A percentile compares a stretch with the other conserved stretches of the same genome.
Evolutionary conservation across 2,113 vertebrate species (phyloP).

Genomic region (Corythornis cristatus): DNA sequence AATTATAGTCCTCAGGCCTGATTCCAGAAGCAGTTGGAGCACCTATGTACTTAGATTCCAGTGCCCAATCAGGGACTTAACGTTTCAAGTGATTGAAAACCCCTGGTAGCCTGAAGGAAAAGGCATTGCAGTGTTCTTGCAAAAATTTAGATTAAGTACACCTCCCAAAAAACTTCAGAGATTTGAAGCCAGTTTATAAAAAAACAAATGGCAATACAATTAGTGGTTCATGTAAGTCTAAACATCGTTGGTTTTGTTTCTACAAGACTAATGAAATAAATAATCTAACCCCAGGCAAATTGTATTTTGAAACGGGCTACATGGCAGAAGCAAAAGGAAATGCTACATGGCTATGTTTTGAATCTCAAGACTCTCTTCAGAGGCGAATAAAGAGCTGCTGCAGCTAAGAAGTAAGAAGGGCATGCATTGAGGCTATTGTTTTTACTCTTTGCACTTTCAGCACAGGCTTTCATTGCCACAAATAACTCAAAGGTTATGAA

Average conservation of each 20-base stretch:
- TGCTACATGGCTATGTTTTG: constrained; percentile 39
- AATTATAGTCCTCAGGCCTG: neutral
- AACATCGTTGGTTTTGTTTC: constrained; percentile 37
- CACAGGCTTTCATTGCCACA: neutral
- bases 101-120: constrained; percentile 37
- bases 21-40: neutral
- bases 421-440: neutral
- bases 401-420: neutral
- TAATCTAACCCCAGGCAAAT: constrained; percentile 45
- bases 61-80: constrained; percentile 46
- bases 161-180: neutral
- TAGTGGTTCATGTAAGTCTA: constrained; percentile 19
- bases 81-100: constrained; percentile 38
- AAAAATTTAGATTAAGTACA: constrained; percentile 54
- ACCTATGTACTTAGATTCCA: neutral
- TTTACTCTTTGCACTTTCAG: neutral
- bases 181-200: constrained; percentile 1
- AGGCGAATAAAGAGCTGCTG: constrained; percentile 23
- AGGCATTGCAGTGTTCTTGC: constrained; percentile 47
- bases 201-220: neutral
- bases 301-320: constrained; percentile 30
- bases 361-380: constrained; percentile 41
- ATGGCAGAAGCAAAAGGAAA: constrained; percentile 47
- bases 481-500: neutral
- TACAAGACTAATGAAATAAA: constrained; percentile 27